Evolutionary conservation across 1,140 invertebrate genomes (phyloP), one percentile per base, ranked within the genome.

Genomic region (Probaryconus sp.): DNA sequence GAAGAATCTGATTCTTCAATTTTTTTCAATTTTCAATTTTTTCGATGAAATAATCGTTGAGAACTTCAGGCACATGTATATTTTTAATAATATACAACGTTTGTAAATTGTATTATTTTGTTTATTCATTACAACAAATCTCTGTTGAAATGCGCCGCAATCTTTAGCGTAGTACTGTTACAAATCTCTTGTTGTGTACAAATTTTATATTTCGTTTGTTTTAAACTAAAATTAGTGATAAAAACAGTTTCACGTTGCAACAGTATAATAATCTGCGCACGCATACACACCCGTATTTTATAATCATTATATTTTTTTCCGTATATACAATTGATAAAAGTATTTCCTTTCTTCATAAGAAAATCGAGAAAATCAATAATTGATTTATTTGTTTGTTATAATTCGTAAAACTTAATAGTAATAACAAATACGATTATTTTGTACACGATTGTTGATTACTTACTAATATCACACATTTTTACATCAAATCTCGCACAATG

Each of bases 401-500:
- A 30, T 16, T 30, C 38, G 13, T 45, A 2, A 45, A 45, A 45
- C 42, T 26, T 45, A 42, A 42, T 42, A 42, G 47, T n/a, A n/a
- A n/a, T 50, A 50, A 50, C 47, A 50, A 50, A 50, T 17, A 35
- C 30, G 35, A 20, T 38, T 21, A n/a, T n/a, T 53, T 38, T 53
- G 21, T 53, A 53, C 48, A 53, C 21, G 48, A 53, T 45, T n/a
- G 21, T 28, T 45, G 21, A 9, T 53, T 53, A 53, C 14, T 2
- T 38, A 53, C 48, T 53, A 53, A 53, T 53, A 53, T 53, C 48
- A 53, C 48, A 53, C 48, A 38, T 17, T 53, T 53, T 53, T 35
- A 53, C 48, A 50, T 43, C 21, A 10, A 14, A 4, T 24, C 21
- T 24, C 21, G 21, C 21, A 24, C 21, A 24, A 24, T 24, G 21